Evolutionary conservation across 2,888 invertebrate genomes (phyloP).

Genomic region (Nephrotoma appendiculata): DNA sequence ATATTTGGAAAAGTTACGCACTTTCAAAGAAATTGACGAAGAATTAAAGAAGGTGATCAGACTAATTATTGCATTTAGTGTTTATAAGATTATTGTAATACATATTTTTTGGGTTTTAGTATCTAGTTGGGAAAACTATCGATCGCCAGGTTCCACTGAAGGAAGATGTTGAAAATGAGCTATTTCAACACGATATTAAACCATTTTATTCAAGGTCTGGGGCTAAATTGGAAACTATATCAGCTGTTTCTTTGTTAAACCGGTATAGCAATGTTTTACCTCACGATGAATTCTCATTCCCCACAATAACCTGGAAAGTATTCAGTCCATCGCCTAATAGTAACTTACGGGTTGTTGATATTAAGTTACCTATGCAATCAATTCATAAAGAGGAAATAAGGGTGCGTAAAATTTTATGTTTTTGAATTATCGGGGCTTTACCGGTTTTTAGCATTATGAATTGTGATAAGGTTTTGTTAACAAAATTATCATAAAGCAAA

Average conservation of each 20-base stretch:
- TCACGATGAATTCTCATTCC: conserved; percentile 59
- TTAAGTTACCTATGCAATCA: conserved; percentile 65
- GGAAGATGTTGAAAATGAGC: conserved; percentile 35
- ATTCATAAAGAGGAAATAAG: conserved; percentile 51
- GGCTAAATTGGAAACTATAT: conserved; percentile 19
- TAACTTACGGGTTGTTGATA: conserved; percentile 7
- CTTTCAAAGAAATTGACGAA: conserved; percentile 37
- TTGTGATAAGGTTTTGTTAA: too few species aligned
- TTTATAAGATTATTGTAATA: conserved; percentile 3
- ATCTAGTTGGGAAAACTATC: conserved; percentile 41
- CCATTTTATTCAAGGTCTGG: conserved; percentile 21
- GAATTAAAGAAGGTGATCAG: conserved; percentile 35
- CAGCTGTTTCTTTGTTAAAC: conserved; percentile 40
- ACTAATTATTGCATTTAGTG: conserved; percentile 6
- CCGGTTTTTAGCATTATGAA: not conserved
- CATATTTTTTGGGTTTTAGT: conserved; percentile 24
- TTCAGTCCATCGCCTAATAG: not conserved
- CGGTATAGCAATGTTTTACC: conserved; percentile 69
- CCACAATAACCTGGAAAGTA: conserved; percentile 33
- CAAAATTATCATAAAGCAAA: too few species aligned
- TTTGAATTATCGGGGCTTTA: conserved; percentile 5
- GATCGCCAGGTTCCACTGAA: conserved; percentile 38
- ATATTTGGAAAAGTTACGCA: conserved; percentile 27
- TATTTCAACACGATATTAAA: conserved; percentile 36
- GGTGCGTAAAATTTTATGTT: conserved; percentile 43